A percentile compares a stretch with the other conserved stretches of the same genome.
Evolutionary conservation across 2,888 invertebrate species (phyloP).

Genomic region (Taphrorychus bicolor): DNA sequence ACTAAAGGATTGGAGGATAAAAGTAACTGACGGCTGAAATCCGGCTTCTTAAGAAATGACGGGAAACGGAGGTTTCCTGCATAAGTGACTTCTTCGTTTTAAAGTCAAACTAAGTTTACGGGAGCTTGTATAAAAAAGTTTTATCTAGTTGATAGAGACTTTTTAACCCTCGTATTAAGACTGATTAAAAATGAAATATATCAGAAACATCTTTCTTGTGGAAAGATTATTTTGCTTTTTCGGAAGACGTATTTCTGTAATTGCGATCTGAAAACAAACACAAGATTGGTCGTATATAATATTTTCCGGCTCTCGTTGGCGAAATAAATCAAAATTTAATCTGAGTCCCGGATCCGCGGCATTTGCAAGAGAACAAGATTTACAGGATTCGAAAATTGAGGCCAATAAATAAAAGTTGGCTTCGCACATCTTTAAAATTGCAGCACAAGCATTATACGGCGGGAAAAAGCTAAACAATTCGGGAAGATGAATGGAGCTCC

Average conservation of each 20-base stretch:
- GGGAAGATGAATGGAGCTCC: slow-evolving; percentile 32
- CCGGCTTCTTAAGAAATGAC: slow-evolving; percentile 15
- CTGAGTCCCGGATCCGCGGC: slow-evolving; percentile 8
- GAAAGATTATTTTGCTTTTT: too few relatives aligned
- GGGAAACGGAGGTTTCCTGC: neutral
- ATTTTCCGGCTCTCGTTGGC: neutral
- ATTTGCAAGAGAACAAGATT: slow-evolving; percentile 25
- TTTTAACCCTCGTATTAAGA: too few relatives aligned
- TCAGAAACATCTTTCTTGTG: too few relatives aligned
- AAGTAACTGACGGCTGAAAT: slow-evolving; percentile 23
- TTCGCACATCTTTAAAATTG: slow-evolving; percentile 39
- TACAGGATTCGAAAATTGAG: slow-evolving; percentile 28
- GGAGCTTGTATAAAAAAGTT: neutral
- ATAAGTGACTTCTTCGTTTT: neutral
- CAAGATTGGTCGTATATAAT: neutral
- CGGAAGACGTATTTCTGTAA: neutral
- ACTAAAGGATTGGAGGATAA: slow-evolving; percentile 19
- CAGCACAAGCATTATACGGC: slow-evolving; percentile 33
- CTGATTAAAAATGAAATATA: too few relatives aligned
- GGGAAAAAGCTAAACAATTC: slow-evolving; percentile 37
- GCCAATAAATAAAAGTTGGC: slow-evolving; percentile 37
- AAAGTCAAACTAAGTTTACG: neutral
- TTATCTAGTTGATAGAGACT: too few relatives aligned
- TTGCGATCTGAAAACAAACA: neutral
- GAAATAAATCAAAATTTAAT: slow-evolving; percentile 21